These are phyloP conservation scores for Spisula subtruncata DNA, from an alignment of 2,888 invertebrate species.

Conservation along the genomic window DNA sequence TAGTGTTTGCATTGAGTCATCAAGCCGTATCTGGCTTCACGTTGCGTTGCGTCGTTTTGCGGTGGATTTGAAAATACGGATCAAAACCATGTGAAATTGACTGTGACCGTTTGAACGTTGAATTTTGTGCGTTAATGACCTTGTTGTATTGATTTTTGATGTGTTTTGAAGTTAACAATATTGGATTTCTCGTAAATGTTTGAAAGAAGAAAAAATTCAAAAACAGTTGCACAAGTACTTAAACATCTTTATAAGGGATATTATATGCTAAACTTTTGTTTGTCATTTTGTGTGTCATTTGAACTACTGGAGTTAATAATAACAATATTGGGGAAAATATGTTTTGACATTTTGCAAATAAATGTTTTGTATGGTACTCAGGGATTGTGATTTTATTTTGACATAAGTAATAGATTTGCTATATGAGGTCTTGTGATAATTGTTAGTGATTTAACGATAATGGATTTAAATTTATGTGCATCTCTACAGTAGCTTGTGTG, in stretches of 20 bases:
- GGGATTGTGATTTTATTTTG: neutral
- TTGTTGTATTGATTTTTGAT: neutral
- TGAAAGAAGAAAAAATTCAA: neutral
- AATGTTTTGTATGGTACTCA: neutral
- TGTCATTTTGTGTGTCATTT: too few relatives aligned
- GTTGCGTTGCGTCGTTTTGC: neutral
- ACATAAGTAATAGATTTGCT: neutral
- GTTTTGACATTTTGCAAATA: neutral
- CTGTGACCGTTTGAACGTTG: neutral
- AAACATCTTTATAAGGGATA: neutral
- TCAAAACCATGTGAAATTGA: slow-evolving; percentile 20
- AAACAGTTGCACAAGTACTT: neutral
- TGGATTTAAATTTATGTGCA: slow-evolving; percentile 1
- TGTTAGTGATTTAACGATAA: neutral
- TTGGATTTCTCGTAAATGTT: slow-evolving; percentile 18
- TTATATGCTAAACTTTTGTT: neutral
- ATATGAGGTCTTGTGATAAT: neutral
- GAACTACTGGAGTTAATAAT: neutral
- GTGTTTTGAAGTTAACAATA: neutral
- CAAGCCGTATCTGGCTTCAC: neutral
- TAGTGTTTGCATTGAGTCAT: slow-evolving; percentile 25
- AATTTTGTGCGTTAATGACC: neutral
- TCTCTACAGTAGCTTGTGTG: neutral
- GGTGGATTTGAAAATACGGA: slow-evolving; percentile 20
- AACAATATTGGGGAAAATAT: neutral